phyloP scores from a whole-genome alignment of 2,113 vertebrate genomes.

The Conger conger region DNA sequence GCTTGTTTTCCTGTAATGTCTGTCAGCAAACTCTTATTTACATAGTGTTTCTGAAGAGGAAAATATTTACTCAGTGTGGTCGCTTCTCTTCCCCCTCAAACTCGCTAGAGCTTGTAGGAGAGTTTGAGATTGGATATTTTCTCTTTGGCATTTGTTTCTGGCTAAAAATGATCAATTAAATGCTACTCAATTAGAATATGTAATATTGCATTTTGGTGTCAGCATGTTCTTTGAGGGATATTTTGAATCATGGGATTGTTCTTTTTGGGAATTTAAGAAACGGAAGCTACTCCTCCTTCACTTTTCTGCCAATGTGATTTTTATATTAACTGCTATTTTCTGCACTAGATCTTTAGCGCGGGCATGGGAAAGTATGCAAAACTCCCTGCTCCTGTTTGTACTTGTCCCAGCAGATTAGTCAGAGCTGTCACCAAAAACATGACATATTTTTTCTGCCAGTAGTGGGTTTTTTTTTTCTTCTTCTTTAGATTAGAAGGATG shows the following conservation, averaged over 20 bases:
- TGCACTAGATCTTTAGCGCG: neutral
- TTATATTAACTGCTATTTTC: neutral
- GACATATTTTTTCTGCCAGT: slow-evolving; percentile 4
- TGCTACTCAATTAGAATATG: neutral
- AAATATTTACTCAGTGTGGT: slow-evolving; percentile 38
- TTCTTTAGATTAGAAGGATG: neutral
- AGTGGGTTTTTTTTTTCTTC: neutral
- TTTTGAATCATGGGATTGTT: too few species aligned
- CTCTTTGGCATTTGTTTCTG: neutral
- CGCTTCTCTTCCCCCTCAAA: slow-evolving; percentile 18
- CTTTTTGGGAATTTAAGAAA: neutral
- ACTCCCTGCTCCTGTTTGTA: slow-evolving; percentile 38
- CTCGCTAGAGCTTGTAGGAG: neutral
- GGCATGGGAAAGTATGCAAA: slow-evolving; percentile 28
- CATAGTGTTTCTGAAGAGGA: slow-evolving; percentile 41
- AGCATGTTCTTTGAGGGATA: neutral
- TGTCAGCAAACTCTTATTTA: neutral
- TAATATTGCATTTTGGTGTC: neutral
- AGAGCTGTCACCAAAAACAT: slow-evolving; percentile 24
- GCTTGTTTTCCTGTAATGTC: neutral
- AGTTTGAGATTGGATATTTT: neutral
- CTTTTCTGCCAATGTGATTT: neutral
- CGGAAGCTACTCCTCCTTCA: neutral
- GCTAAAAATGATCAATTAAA: neutral
- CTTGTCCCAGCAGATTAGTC: slow-evolving; percentile 41